Conservation (phyloP, 1,140 invertebrate species). For the Apis cerana region DNA sequence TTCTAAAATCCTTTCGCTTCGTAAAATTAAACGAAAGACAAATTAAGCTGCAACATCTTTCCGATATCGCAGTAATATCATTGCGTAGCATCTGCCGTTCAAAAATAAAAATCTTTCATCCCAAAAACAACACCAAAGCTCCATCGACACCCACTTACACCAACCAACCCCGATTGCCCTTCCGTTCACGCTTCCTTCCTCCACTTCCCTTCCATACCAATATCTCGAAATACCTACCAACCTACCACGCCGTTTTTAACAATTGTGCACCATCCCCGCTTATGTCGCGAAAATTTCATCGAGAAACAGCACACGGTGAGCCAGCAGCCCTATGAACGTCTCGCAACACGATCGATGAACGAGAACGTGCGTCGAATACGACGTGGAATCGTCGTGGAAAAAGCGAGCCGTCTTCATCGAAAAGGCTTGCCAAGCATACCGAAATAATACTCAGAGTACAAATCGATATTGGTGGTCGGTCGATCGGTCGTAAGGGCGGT, state of each 20-base stretch:
- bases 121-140: not conserved
- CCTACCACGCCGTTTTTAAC: not conserved
- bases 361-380: constrained; percentile 37
- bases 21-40: not conserved
- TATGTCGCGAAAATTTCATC: constrained; percentile 29
- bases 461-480: constrained; percentile 45
- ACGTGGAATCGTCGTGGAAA: constrained; percentile 33
- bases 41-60: not conserved
- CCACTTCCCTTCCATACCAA: not conserved
- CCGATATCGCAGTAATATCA: not conserved
- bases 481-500: not conserved
- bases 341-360: constrained; percentile 36
- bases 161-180: constrained; percentile 20
- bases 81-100: not conserved
- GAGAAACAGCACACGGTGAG: constrained; percentile 16
- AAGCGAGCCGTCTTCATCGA: constrained; percentile 27
- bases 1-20: too few species aligned
- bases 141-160: not conserved
- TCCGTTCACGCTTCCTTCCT: not conserved
- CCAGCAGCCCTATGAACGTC: not conserved
- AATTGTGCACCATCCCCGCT: not conserved
- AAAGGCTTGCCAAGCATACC: not conserved
- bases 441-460: constrained; percentile 46
- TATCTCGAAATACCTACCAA: not conserved
- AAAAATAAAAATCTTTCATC: not conserved